phyloP scores from a whole-genome alignment of 2,113 vertebrate genomes.

The Aphelocoma coerulescens region DNA sequence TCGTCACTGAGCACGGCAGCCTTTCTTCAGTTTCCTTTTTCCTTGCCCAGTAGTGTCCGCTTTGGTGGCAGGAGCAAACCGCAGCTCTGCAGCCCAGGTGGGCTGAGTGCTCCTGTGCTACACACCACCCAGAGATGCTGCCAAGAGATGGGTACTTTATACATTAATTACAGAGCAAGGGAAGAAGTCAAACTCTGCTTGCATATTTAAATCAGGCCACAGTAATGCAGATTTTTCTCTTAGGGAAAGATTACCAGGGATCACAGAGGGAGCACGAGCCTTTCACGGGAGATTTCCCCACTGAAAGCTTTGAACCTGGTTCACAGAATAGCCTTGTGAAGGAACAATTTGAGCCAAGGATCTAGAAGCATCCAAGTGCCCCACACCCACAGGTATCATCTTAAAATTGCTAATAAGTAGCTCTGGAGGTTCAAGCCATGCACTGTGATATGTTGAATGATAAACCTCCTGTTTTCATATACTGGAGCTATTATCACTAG shows the following conservation, averaged over 20 bases:
- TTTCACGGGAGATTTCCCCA: background rate
- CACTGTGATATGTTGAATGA: background rate
- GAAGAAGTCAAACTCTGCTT: constrained; percentile 7
- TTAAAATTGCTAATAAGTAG: background rate
- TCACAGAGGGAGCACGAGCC: background rate
- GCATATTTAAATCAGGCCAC: constrained; percentile 23
- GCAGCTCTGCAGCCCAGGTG: background rate
- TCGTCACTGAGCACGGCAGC: background rate
- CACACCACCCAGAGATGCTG: background rate
- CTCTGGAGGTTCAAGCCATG: background rate
- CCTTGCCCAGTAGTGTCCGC: background rate
- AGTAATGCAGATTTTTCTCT: constrained; percentile 9
- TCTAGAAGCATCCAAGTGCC: background rate
- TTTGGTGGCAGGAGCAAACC: background rate
- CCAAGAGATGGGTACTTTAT: background rate
- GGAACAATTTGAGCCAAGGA: background rate
- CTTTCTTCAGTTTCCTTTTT: background rate
- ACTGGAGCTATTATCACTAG: background rate
- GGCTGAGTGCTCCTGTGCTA: background rate
- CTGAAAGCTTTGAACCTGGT: background rate
- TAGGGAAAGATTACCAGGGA: background rate
- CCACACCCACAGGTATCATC: background rate
- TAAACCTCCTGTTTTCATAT: background rate
- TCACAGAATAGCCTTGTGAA: background rate
- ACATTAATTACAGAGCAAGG: constrained; percentile 16